Base-by-base conservation (phyloP, 2,888 invertebrate genomes). In the Mesopsocus fuscifrons region DNA sequence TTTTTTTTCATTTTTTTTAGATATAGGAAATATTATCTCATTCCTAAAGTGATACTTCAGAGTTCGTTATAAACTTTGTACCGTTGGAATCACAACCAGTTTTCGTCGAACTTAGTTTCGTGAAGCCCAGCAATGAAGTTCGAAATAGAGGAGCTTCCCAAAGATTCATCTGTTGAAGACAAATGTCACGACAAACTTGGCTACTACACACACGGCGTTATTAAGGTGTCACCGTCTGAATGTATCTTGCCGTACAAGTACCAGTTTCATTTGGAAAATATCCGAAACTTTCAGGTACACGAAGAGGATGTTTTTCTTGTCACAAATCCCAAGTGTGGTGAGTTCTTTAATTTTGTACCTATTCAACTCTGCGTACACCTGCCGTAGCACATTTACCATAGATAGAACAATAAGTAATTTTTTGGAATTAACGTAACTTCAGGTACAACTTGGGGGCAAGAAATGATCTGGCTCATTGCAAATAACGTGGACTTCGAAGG, bases 261-360 rank as follows among this genome's bases (percentile, higher is more conserved):
- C 35, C 43, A 23, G 3, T 18, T 48, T 15, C 31, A 44, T 41
- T 42, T 44, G 4, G 44, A 50, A 6, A 47, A 47, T 34, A 52
- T 57, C 21, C 42, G 51, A 16, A 46, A 53, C 5, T 55, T 57
- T 41, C 45, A 52, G 34, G 49, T 54, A 2, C 45, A 53, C 8
- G 48, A 51, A 18, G 54, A 56, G 34, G 57, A 57, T 38, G 47
- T 54, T 20, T 57, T 53, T 53, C 49, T 57, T 5, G 50, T 52
- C 3, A 52, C 55, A 4, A 56, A 52, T 41, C 55, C 55, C 0
- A 57, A 57, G 48, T 53, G 53, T 34, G 57, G 56, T 55, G 46
- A 50, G 47, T 34, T 22, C 26, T 9, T 9, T 26, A 9, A 26
- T 26, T 26, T 26, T 26, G 11, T 26, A n/a, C n/a, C n/a, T n/a